These are phyloP conservation scores for Dipodomys stephensi DNA, from an alignment of 2,113 vertebrate species.

Conservation along the genomic window DNA sequence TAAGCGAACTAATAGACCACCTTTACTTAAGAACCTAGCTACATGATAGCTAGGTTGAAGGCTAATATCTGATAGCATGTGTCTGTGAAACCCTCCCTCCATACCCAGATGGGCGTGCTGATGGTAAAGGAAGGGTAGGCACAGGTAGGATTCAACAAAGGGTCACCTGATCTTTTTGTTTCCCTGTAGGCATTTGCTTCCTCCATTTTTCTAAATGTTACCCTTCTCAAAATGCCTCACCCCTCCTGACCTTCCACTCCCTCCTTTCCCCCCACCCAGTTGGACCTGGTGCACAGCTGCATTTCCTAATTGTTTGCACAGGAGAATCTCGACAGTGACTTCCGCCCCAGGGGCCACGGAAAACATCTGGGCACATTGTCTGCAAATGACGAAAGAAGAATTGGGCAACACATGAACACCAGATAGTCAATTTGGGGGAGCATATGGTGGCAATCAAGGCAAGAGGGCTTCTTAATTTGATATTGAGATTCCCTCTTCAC, in stretches of 20 bases:
- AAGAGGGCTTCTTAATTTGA: conserved; percentile 41
- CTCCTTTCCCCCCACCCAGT: background rate
- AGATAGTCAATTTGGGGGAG: background rate
- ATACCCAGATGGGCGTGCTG: background rate
- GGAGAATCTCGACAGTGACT: conserved; percentile 95
- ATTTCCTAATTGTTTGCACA: conserved; percentile 94
- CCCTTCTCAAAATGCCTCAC: background rate
- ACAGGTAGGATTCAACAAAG: background rate
- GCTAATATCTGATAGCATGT: background rate
- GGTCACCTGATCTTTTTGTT: background rate
- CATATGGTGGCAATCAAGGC: background rate
- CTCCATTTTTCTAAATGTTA: background rate
- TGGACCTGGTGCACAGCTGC: conserved; percentile 93
- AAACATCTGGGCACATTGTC: conserved; percentile 98
- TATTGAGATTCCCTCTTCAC: background rate
- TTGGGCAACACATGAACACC: background rate
- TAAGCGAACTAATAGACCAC: background rate
- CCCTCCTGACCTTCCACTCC: background rate
- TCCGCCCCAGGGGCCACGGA: conserved; percentile 96
- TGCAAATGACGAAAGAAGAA: conserved; percentile 83
- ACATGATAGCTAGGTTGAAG: background rate
- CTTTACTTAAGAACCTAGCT: background rate
- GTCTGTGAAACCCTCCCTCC: background rate
- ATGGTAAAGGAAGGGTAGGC: rapidly evolving
- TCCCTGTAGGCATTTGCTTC: background rate